Evolutionary conservation across 2,113 vertebrate species (phyloP).

Genomic region (Fregata magnificens): DNA sequence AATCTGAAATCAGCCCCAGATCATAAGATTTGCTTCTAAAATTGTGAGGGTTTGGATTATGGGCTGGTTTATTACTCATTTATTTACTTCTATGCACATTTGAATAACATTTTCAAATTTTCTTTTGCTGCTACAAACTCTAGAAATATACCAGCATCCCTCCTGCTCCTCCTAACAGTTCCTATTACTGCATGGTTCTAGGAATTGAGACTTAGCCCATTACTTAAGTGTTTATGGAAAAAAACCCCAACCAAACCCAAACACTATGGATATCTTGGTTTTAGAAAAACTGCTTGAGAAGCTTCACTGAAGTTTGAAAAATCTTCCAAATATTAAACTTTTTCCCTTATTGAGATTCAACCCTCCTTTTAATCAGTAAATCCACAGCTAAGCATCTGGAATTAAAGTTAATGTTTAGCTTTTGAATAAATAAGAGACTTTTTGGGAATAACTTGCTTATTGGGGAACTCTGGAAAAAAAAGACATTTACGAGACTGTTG

Average conservation of each 20-base stretch:
- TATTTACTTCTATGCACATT: neutral
- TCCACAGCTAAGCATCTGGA: neutral
- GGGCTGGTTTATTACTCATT: neutral
- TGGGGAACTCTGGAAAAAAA: neutral
- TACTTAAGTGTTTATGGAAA: neutral
- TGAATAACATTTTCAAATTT: neutral
- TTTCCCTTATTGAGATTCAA: neutral
- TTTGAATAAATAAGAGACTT: neutral
- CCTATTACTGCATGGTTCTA: neutral
- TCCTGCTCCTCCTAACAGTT: neutral
- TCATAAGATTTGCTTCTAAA: neutral
- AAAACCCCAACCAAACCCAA: neutral
- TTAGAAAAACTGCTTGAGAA: neutral
- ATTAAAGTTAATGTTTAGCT: neutral
- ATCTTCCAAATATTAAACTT: neutral
- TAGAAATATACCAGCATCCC: neutral
- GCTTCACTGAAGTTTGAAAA: neutral
- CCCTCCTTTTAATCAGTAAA: neutral
- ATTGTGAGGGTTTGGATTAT: neutral
- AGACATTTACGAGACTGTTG: neutral
- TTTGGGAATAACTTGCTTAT: neutral
- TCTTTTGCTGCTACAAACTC: neutral
- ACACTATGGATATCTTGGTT: neutral
- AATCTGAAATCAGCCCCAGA: neutral
- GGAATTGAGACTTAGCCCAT: neutral